A percentile compares a stretch with the other conserved stretches of the same genome.
phyloP scores from a whole-genome alignment of 2,797 vertebrate genomes.

The Acropternis orthonyx region DNA sequence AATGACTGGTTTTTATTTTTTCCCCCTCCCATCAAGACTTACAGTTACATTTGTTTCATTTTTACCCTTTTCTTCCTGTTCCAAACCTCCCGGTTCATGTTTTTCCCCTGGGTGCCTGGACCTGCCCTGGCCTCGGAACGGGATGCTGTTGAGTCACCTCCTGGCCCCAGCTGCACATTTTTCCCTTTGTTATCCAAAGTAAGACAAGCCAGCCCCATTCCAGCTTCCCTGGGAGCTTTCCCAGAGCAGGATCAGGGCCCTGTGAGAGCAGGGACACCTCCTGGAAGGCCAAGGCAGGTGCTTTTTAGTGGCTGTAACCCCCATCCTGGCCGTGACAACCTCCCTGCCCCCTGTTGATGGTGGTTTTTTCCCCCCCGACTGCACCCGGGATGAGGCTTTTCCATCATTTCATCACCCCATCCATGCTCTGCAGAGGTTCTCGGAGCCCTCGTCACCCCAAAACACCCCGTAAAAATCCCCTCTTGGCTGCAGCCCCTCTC shows the following conservation, averaged over 20 bases:
- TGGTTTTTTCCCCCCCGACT: neutral
- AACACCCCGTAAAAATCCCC: neutral
- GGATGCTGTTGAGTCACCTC: slow-evolving; percentile 38
- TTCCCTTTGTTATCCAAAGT: neutral
- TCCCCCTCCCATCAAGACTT: rapidly evolving
- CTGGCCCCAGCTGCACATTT: neutral
- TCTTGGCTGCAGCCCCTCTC: neutral
- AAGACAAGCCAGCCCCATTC: neutral
- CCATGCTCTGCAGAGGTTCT: neutral
- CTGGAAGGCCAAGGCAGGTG: neutral
- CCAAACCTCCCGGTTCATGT: neutral
- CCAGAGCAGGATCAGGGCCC: neutral
- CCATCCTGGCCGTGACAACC: neutral
- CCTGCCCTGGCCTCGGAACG: neutral
- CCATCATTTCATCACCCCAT: neutral
- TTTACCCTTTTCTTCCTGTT: neutral
- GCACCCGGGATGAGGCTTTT: neutral
- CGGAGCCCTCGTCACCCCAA: neutral
- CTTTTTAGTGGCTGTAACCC: neutral
- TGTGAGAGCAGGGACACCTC: neutral
- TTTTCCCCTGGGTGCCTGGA: neutral
- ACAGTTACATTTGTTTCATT: neutral
- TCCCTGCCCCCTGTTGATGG: neutral
- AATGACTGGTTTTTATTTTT: too few relatives aligned
- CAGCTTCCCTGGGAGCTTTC: neutral